These are phyloP conservation scores for Oxyura jamaicensis DNA, from an alignment of 2,113 vertebrate genomes.

Conservation along the genomic window DNA sequence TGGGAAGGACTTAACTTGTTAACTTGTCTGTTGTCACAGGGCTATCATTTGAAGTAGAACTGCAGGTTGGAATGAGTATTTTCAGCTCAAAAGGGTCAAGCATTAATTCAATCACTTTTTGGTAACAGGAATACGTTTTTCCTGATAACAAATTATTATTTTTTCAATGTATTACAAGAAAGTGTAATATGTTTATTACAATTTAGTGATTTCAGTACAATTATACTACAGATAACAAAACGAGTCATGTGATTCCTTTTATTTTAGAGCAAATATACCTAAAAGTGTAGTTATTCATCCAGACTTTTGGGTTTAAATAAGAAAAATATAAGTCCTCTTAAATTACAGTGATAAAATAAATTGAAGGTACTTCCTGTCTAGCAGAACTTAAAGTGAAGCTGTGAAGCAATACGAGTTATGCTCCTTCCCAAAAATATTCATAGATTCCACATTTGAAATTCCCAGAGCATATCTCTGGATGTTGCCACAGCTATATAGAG, in stretches of 20 bases:
- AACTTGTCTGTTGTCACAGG: neutral
- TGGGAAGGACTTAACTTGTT: neutral
- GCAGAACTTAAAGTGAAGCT: neutral
- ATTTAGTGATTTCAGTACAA: neutral
- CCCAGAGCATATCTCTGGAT: neutral
- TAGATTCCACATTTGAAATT: neutral
- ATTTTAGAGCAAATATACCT: neutral
- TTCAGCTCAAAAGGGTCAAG: neutral
- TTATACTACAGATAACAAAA: neutral
- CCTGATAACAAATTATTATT: neutral
- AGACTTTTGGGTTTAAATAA: neutral
- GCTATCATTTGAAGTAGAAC: neutral
- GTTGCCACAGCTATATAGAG: neutral
- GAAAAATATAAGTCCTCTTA: neutral
- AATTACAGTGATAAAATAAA: neutral
- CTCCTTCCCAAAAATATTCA: constrained; percentile 6
- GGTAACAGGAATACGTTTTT: neutral
- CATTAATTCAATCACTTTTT: neutral
- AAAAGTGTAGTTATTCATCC: neutral
- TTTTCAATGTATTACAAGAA: neutral
- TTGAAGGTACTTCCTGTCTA: neutral
- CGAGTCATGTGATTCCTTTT: neutral
- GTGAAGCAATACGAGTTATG: neutral
- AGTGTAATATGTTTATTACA: neutral
- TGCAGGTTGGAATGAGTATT: neutral